These are phyloP conservation scores for Procavia capensis DNA, from an alignment of 2,113 vertebrate species.

Conservation along the genomic window DNA sequence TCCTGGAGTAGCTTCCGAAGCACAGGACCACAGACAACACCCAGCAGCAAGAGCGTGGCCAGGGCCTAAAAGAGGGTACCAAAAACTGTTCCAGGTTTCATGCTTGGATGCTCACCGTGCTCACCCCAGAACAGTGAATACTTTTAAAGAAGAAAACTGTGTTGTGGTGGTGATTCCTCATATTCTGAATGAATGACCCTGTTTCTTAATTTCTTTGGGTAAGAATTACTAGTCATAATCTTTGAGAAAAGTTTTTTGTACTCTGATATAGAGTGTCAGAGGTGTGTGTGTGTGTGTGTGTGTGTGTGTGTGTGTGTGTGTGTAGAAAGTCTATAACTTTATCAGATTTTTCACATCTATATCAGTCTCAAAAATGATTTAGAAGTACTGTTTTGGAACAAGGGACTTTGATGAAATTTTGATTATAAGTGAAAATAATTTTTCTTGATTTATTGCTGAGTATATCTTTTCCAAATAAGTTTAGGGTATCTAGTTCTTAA, in stretches of 20 bases:
- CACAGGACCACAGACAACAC: neutral
- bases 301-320: slow-evolving; percentile 45
- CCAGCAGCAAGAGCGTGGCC: slow-evolving; percentile 65
- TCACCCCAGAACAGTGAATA: slow-evolving; percentile 47
- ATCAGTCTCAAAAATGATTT: neutral
- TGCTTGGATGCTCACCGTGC: slow-evolving; percentile 73
- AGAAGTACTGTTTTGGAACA: neutral
- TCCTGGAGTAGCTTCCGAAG: neutral
- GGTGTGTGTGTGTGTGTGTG: neutral
- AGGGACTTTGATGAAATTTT: neutral
- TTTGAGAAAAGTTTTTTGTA: slow-evolving; percentile 24
- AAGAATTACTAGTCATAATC: neutral
- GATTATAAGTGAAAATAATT: slow-evolving; percentile 1
- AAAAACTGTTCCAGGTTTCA: slow-evolving; percentile 78
- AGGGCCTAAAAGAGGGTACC: slow-evolving; percentile 85
- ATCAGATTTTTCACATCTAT: neutral
- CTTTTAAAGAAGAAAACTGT: neutral
- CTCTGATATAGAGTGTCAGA: no score
- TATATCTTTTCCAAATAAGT: slow-evolving; percentile 14
- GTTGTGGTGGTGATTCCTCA: neutral
- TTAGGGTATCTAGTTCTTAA: neutral
- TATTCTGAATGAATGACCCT: neutral
- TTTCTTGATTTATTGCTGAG: neutral
- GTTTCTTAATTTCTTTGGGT: neutral
- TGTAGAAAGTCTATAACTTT: neutral